Percentiles rank a stretch among this genome's conserved stretches.
Evolutionary conservation across 2,797 vertebrate genomes (phyloP).

Genomic region (Gadopsis marmoratus): DNA sequence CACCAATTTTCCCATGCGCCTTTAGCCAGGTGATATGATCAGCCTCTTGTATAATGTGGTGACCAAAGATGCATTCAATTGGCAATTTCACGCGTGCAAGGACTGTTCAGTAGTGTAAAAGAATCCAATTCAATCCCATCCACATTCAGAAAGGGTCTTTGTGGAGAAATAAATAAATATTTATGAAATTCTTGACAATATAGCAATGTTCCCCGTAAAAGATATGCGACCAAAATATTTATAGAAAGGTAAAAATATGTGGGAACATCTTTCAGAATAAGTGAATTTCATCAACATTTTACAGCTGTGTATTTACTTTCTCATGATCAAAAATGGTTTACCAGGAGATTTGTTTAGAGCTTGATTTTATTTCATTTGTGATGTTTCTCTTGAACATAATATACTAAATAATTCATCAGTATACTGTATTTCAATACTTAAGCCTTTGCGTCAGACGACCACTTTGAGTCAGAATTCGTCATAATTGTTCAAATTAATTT

Average conservation of each 20-base stretch:
- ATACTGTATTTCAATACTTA: background rate
- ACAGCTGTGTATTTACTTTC: background rate
- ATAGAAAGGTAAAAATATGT: background rate
- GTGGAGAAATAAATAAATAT: background rate
- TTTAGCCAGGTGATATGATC: background rate
- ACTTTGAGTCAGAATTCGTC: background rate
- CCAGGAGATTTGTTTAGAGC: conserved; percentile 4
- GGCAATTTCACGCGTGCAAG: background rate
- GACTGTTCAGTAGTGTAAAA: background rate
- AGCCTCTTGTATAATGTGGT: background rate
- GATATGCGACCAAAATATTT: background rate
- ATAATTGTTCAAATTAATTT: background rate
- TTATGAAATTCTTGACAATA: conserved; percentile 5
- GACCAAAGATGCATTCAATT: conserved; percentile 32
- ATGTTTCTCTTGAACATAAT: conserved; percentile 1
- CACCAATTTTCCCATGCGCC: background rate
- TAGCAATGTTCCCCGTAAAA: background rate
- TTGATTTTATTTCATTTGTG: background rate
- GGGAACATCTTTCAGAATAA: background rate
- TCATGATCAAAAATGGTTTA: conserved; percentile 15
- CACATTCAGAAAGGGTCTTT: background rate
- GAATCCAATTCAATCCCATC: background rate
- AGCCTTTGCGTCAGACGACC: background rate
- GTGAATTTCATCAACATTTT: background rate
- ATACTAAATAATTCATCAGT: background rate